Evolutionary conservation across 2,888 invertebrate species (phyloP).

Genomic region (Dryadula phaetusa): DNA sequence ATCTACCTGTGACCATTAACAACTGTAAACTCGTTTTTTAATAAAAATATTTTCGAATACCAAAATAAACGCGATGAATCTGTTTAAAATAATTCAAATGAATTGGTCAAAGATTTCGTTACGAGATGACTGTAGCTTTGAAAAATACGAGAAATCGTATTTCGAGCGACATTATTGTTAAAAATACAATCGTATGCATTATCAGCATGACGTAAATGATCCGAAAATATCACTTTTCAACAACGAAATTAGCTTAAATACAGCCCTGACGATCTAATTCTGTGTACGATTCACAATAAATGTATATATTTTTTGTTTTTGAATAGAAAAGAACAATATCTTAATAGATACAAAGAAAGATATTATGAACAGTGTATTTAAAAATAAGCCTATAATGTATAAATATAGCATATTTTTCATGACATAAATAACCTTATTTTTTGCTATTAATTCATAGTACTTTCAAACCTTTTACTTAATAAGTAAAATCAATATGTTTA

Average conservation of each 20-base stretch:
- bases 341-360: too few relatives aligned
- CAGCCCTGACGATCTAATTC: constrained; percentile 13
- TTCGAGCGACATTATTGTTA: constrained; percentile 14
- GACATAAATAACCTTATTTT: too few relatives aligned
- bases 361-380: too few relatives aligned
- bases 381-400: too few relatives aligned
- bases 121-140: neutral
- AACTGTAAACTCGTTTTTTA: too few relatives aligned
- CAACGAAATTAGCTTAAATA: constrained; percentile 20
- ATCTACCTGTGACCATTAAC: too few relatives aligned
- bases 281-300: neutral
- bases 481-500: too few relatives aligned
- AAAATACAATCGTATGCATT: constrained; percentile 16
- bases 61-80: too few relatives aligned
- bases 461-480: neutral
- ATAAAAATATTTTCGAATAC: too few relatives aligned
- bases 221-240: constrained; percentile 26
- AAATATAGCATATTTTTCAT: too few relatives aligned
- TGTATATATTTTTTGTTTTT: neutral
- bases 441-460: neutral
- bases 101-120: too few relatives aligned
- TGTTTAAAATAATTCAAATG: too few relatives aligned
- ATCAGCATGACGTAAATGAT: constrained; percentile 20
- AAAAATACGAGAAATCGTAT: neutral
- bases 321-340: neutral